These are phyloP conservation scores for Cataglyphis hispanica DNA, from an alignment of 1,140 invertebrate genomes.

Conservation along the genomic window DNA sequence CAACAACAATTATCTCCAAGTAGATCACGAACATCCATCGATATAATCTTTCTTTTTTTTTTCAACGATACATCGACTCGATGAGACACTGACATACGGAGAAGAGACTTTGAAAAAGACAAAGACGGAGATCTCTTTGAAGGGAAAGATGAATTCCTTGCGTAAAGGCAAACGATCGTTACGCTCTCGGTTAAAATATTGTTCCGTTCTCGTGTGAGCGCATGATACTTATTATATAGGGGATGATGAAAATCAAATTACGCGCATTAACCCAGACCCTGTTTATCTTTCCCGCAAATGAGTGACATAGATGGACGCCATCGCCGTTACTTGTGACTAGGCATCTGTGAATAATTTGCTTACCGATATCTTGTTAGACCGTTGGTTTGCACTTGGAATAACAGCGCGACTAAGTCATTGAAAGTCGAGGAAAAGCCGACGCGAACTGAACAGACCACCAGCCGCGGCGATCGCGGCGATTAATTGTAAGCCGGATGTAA, in stretches of 20 bases:
- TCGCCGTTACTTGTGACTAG: slow-evolving; percentile 23
- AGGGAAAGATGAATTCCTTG: not conserved
- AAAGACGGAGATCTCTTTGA: not conserved
- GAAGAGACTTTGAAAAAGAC: not conserved
- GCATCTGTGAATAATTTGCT: slow-evolving; percentile 76
- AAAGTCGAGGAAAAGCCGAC: slow-evolving; percentile 14
- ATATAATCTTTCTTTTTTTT: not conserved
- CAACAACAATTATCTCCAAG: not conserved
- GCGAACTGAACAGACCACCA: not conserved
- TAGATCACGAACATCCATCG: not conserved
- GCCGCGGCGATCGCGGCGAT: not conserved
- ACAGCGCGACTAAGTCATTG: not conserved
- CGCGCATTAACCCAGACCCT: slow-evolving; percentile 81
- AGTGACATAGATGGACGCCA: not conserved
- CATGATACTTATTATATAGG: slow-evolving; percentile 70
- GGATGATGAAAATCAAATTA: slow-evolving; percentile 81
- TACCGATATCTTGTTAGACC: slow-evolving; percentile 80
- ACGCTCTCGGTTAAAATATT: not conserved
- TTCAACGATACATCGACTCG: not conserved
- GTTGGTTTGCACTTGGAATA: slow-evolving; percentile 52
- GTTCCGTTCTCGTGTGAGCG: not conserved
- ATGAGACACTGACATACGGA: not conserved
- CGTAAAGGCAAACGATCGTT: not conserved
- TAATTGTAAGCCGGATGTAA: slow-evolving; percentile 23
- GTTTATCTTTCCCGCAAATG: slow-evolving; percentile 46